Percentiles rank a stretch among this genome's conserved stretches.
These are phyloP conservation scores for Lapara coniferarum DNA, from an alignment of 2,888 invertebrate genomes.

Conservation along the genomic window DNA sequence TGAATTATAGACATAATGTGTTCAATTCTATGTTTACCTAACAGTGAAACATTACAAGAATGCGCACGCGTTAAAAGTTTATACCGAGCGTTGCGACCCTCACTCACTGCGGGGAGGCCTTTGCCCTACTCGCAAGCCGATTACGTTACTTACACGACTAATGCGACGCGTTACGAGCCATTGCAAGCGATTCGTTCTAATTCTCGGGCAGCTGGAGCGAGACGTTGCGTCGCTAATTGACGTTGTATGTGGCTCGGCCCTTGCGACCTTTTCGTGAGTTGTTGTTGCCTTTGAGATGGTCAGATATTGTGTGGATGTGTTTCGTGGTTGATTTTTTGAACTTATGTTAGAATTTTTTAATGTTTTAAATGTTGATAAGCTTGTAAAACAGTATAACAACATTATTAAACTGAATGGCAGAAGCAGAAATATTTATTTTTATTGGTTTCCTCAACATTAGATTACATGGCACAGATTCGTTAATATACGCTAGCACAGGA, in stretches of 20 bases:
- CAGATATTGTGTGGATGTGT: too few species aligned
- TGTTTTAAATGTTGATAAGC: too few species aligned
- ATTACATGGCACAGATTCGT: too few species aligned
- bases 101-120: not conserved
- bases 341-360: too few species aligned
- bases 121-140: constrained; percentile 1
- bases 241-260: not conserved
- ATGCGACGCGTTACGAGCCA: constrained; percentile 45
- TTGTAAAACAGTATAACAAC: too few species aligned
- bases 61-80: not conserved
- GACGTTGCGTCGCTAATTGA: constrained; percentile 29
- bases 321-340: too few species aligned
- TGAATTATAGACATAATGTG: not conserved
- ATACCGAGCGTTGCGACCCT: constrained; percentile 5
- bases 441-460: too few species aligned
- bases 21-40: too few species aligned
- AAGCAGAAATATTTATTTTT: too few species aligned
- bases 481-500: too few species aligned
- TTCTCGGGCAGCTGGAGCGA: constrained; percentile 46
- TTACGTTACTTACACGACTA: constrained; percentile 31
- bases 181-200: constrained; percentile 59
- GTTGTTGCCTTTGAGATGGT: not conserved
- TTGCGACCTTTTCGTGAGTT: constrained; percentile 1
- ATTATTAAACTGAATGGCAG: too few species aligned
- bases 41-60: not conserved